Base-by-base conservation (phyloP, 2,888 invertebrate species). In the Drosophila kambysellisi region DNA sequence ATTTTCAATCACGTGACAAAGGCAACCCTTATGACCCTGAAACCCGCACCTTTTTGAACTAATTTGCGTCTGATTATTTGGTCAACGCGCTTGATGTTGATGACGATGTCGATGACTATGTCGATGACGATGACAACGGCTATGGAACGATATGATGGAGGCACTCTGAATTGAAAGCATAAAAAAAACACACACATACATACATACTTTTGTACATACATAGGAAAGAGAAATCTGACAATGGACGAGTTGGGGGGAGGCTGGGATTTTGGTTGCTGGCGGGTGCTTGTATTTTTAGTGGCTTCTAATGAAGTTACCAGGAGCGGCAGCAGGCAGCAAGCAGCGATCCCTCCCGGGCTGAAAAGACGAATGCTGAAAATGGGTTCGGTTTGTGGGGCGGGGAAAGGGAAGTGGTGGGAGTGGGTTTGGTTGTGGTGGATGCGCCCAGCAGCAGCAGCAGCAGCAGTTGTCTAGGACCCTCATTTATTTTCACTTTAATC, bases 401-500 rank as follows among this genome's bases (percentile, higher is more conserved):
- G 15, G 7, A 0, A 9, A 20, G 11, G 52, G 20, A 17, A 12
- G 32, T 52, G 20, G 8, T 37, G 39, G 53, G 25, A 46, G 15
- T 46, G 25, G 8, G 65, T 30, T 46, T 59, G 61, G 68, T 29
- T 63, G 46, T 46, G 46, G 15, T 46, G 41, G 68, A 30, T 53
- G 54, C 43, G 74, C 32, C 43, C 57, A 76, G 29, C 20, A 30
- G 8, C 15, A 8, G 73, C 82, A 8, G 73, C 82, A 82, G 74
- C 82, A 82, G 76, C 84, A 84, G 88, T 82, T 84, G 88, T 81
- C 88, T 84, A 84, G 85, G 85, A 88, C 85, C 88, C 88, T 85
- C 85, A 88, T 85, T 85, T 86, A 85, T 85, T 88, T 88, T 88
- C 88, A 86, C 88, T 85, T 85, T 85, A 85, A 85, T 85, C 85